These are phyloP conservation scores for Rhagophthalmus giganteus DNA, from an alignment of 2,888 invertebrate species.

Conservation along the genomic window DNA sequence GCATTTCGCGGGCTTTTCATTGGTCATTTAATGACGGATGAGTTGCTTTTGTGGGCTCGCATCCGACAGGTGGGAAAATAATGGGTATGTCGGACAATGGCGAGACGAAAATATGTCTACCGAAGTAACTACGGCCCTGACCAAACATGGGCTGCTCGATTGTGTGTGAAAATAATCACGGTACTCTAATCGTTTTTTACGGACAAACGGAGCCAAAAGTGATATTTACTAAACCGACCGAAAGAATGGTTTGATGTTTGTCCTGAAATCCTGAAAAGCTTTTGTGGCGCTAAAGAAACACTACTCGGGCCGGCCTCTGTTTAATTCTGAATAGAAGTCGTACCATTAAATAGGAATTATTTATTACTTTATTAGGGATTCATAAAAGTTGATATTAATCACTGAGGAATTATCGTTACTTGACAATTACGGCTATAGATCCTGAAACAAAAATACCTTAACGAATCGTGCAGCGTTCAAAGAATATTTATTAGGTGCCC, in stretches of 20 bases:
- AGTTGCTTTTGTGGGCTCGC: conserved; percentile 48
- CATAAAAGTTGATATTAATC: too few species aligned
- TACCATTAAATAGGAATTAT: too few species aligned
- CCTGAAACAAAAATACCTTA: too few species aligned
- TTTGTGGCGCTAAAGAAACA: too few species aligned
- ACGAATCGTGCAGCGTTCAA: too few species aligned
- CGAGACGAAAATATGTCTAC: conserved; percentile 42
- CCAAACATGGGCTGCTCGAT: conserved; percentile 24
- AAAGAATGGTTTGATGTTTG: not conserved
- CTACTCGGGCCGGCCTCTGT: too few species aligned
- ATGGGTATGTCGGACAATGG: conserved; percentile 47
- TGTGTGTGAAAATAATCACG: conserved; percentile 28
- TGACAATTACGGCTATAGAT: too few species aligned
- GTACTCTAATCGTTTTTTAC: not conserved
- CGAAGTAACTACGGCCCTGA: conserved; percentile 17
- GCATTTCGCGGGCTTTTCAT: conserved; percentile 41
- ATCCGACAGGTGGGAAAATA: conserved; percentile 53
- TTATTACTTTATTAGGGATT: too few species aligned
- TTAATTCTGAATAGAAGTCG: too few species aligned
- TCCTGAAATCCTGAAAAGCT: too few species aligned
- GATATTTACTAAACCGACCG: conserved; percentile 10
- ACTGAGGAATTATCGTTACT: too few species aligned
- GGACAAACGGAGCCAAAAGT: conserved; percentile 3
- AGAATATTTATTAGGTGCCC: too few species aligned
- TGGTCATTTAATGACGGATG: conserved; percentile 51